Base-by-base conservation (phyloP, 2,113 vertebrate genomes). In the Phyllopteryx taeniolatus region DNA sequence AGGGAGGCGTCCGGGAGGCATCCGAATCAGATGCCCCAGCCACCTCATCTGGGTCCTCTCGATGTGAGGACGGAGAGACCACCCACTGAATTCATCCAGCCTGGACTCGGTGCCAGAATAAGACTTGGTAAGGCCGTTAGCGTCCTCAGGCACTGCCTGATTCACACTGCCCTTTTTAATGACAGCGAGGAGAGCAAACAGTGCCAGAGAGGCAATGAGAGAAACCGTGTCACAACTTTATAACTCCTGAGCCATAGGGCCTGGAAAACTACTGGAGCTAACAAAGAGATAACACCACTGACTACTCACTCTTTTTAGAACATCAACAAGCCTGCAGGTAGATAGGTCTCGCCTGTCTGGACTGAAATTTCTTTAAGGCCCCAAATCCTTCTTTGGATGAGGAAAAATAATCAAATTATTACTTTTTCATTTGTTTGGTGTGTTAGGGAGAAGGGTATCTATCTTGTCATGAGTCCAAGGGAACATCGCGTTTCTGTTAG, bases 401-500 rank as follows among this genome's bases (percentile, higher is more conserved):
- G 22, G 22, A 43, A 35, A 39, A 46, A 65, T 75, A 2, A 2
- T 86, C 70, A 67, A 74, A 72, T 76, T 4, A 61, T 5, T n/a
- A 76, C 66, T 75, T 61, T 66, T 51, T 53, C 39, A 74, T 76
- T 57, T 3, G 19, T 80, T 81, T 72, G 35, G 39, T 79, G 64
- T 77, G 79, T 79, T 53, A 51, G 68, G 65, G 2, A 47, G 60
- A 73, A 56, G 57, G 70, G 66, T 80, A 72, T 19, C 53, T 70
- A 73, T 80, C 74, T 69, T 81, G 76, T 71, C 81, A 75, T 42
- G 68, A 79, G 76, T 76, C 74, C 67, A 80, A 31, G 43, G 60
- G 81, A 88, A 85, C 80, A 81, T 74, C 74, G 60, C 53, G 83
- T 88, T 85, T 87, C 77, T 79, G 56, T 70, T 51, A 56, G 67